Percentiles rank a stretch among this genome's conserved stretches.
Evolutionary conservation across 2,888 invertebrate genomes (phyloP).

Genomic region (Busseola fusca): DNA sequence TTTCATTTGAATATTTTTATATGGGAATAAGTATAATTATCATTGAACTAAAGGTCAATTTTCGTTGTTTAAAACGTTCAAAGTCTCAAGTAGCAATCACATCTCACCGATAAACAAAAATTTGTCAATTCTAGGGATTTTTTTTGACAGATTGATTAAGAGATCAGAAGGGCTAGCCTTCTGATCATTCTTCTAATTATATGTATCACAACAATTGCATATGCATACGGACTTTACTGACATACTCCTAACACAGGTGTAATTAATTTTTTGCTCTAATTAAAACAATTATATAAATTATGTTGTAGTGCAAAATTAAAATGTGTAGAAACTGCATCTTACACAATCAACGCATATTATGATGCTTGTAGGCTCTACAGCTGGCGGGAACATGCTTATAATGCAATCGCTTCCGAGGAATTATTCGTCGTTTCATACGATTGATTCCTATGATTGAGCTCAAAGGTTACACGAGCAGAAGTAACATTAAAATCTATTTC

Average conservation of each 20-base stretch:
- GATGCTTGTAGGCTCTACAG: background rate
- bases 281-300: background rate
- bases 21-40: background rate
- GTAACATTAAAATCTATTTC: slow-evolving; percentile 5
- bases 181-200: background rate
- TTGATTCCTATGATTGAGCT: background rate
- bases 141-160: too few species aligned
- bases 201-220: background rate
- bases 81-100: too few species aligned
- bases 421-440: background rate
- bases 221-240: background rate
- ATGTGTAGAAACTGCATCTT: background rate
- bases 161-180: too few species aligned
- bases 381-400: background rate
- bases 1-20: background rate
- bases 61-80: too few species aligned
- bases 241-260: too few species aligned
- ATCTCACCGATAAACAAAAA: too few species aligned
- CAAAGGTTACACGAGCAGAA: background rate
- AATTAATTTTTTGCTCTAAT: background rate
- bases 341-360: background rate
- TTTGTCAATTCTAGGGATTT: too few species aligned
- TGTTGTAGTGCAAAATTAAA: background rate
- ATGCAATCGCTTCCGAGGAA: background rate
- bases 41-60: too few species aligned